Base-by-base conservation (phyloP, 2,113 vertebrate species). In the Cervus canadensis region DNA sequence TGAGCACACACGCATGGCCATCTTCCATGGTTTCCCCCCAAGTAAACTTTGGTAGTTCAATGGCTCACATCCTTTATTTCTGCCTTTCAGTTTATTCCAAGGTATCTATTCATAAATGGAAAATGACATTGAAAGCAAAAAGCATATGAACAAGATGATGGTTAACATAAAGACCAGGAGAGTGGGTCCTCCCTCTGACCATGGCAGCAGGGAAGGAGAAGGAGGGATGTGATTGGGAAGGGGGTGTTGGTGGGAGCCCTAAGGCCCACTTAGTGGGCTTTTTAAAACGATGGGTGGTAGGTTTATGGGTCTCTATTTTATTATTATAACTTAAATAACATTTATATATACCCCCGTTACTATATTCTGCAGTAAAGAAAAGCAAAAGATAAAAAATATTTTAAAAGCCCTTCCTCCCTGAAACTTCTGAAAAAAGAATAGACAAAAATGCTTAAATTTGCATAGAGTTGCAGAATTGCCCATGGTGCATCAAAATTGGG, bases 401-500 rank as follows among this genome's bases (percentile, higher is more conserved):
- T 54, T 45, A 52, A 96, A 64, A 79, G 36, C 2, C 9, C 4
- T 3, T 15, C 30, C 16, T 6, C 23, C 9, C 52, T 28, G 43
- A 90, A 64, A 87, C 28, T 21, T 95, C 83, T 89, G 43, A 59
- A 36, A 19, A 52, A 50, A 76, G 16, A 64, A 74, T 3, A 10
- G 84, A 59, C 78, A 67, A 9, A 82, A 67, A 12, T 13, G 54
- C 45, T 71, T 8, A 21, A 21, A 71, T 89, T 33, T 56, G n/a
- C 45, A 40, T 30, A 50, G 25, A 67, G 60, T n/a, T 48, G 9
- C 50, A 45, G n/a, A 83, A 11, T 16, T 7, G 60, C 12, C 26
- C 15, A 2, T 0, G 5, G 33, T 9, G 9, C 21, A 4, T 30
- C 50, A 6, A 10, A 36, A 54, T 4, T 12, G 74, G 5, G 60